Base-by-base conservation (phyloP, 1,140 invertebrate genomes). In the Drosophila ambigua region DNA sequence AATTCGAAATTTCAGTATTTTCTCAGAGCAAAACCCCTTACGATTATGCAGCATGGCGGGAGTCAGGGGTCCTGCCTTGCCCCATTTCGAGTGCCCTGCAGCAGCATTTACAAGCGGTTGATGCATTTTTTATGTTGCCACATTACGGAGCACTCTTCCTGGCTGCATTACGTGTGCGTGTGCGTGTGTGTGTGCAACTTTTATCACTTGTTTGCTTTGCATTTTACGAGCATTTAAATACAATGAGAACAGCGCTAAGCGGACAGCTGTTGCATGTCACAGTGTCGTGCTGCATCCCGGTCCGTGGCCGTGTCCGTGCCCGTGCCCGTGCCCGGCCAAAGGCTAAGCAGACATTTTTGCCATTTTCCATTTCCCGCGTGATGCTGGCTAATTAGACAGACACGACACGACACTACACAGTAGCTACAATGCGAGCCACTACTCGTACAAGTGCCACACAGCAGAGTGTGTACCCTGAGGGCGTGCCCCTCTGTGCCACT, bases 81-180 rank as follows among this genome's bases (percentile, higher is more conserved):
- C 28, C 16, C 35, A 61, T 24, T 58, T 65, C 11, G 48, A 74
- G 60, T 48, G 71, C 31, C 63, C 23, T 67, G 44, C 62, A 76
- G 72, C 50, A 6, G 44, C 15, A 23, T 67, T 75, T 75, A 49
- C 72, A 67, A 64, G 65, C 79, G 74, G 52, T 66, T 76, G 75
- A 79, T 87, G 82, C 82, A 82, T 87, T 87, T 87, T 82, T 87
- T 72, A 87, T 87, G 83, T 76, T 57, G 41, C 62, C 73, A 55
- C 66, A 81, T 81, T 80, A 76, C 61, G 45, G 50, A 41, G 65
- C 61, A 65, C 61, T 72, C 53, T 80, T 67, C 61, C 45, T 59
- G 44, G 41, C 41, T 26, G 16, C 15, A 20, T 23, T 20, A 13
- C 15, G 13, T 48, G 24, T 43, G n/a, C n/a, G 3, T 51, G 59